phyloP scores from a whole-genome alignment of 2,888 invertebrate genomes.

The Electrophaes corylata region DNA sequence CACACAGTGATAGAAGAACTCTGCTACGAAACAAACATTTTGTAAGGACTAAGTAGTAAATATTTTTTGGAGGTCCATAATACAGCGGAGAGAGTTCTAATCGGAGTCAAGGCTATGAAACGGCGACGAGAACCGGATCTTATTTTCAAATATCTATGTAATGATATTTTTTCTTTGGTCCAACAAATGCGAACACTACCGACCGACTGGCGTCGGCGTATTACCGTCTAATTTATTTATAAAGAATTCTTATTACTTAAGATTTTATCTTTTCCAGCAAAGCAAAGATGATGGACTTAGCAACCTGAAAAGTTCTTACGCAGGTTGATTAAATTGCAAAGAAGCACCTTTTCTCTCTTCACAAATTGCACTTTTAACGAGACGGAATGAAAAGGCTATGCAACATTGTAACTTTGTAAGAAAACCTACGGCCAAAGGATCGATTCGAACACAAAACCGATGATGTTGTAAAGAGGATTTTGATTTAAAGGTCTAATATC shows the following conservation, averaged over 20 bases:
- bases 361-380: constrained; percentile 6
- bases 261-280: constrained; percentile 2
- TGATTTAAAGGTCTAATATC: constrained; percentile 16
- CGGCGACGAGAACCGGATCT: too few relatives aligned
- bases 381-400: neutral
- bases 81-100: neutral
- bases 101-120: neutral
- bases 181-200: neutral
- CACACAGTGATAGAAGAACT: too few relatives aligned
- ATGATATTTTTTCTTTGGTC: neutral
- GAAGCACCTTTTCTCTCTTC: constrained; percentile 2
- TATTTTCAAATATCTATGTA: too few relatives aligned
- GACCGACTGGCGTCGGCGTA: neutral
- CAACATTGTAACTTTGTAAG: neutral
- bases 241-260: neutral
- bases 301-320: neutral
- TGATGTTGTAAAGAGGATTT: constrained; percentile 9
- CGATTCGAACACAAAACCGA: constrained; percentile 3
- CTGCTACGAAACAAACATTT: too few relatives aligned
- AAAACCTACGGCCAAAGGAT: neutral
- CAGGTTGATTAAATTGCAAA: constrained; percentile 11
- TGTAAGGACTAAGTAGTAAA: too few relatives aligned
- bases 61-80: too few relatives aligned
- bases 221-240: neutral
- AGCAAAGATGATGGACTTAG: constrained; percentile 8